Evolutionary conservation across 2,113 vertebrate genomes (phyloP).

Genomic region (Ivindomyrus marchei): DNA sequence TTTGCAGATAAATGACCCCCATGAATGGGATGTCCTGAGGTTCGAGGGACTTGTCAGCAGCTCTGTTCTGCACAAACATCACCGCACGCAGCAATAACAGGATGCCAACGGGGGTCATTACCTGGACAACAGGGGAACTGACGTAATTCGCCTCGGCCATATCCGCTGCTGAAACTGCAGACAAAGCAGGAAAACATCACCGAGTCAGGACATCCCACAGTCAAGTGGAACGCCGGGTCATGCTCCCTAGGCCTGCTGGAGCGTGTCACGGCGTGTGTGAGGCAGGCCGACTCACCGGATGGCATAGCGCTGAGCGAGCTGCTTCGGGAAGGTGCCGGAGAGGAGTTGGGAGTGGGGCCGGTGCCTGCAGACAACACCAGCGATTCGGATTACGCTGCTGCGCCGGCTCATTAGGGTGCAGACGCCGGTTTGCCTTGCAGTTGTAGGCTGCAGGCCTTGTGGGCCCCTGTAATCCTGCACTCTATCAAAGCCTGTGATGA

Average conservation of each 20-base stretch:
- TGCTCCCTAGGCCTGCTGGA: not conserved
- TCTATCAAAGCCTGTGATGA: not conserved
- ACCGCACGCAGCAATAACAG: not conserved
- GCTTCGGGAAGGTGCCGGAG: constrained; percentile 65
- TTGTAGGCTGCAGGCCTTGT: not conserved
- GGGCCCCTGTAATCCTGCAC: not conserved
- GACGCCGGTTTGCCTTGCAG: not conserved
- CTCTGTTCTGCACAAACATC: not conserved
- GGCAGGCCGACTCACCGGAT: constrained; percentile 51
- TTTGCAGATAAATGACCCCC: not conserved
- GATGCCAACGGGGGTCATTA: constrained; percentile 44
- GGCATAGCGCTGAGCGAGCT: constrained; percentile 60
- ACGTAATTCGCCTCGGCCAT: constrained; percentile 39
- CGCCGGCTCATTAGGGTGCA: not conserved
- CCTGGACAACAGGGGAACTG: constrained; percentile 58
- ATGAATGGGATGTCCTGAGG: not conserved
- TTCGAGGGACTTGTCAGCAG: not conserved
- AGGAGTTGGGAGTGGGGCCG: constrained; percentile 61
- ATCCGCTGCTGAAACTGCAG: constrained; percentile 48
- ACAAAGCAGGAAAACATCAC: constrained; percentile 15
- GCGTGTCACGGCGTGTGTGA: not conserved
- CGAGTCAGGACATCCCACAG: not conserved
- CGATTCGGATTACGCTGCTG: not conserved
- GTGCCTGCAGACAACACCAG: constrained; percentile 43
- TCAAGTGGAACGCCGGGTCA: not conserved